Evolutionary conservation across 1,140 invertebrate genomes (phyloP), one percentile per base, ranked within the genome.

Genomic region (Eupristina koningsbergeri): DNA sequence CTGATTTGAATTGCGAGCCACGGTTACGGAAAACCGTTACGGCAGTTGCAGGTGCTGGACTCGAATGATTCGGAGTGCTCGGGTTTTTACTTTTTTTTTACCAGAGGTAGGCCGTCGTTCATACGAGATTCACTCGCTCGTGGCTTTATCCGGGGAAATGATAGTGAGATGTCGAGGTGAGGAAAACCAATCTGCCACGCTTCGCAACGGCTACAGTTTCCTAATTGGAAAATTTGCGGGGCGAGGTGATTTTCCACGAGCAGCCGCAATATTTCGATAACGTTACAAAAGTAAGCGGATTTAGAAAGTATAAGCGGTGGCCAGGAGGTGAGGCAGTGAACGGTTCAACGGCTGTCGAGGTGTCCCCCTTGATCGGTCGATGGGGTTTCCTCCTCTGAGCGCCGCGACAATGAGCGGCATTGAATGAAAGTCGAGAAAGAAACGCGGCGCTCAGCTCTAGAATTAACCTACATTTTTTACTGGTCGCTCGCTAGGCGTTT

Each of bases 261-360:
- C 45, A 1, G 22, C 73, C 39, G 13, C n/a, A n/a, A 50, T 50
- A 64, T 34, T 41, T 9, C n/a, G 63, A n/a, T 50, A 8, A 41
- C 41, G 61, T 92, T 92, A 90, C 89, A 91, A 92, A 92, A 92
- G 90, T 91, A 91, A 91, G 90, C 89, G 91, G 88, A 88, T 92
- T 92, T 92, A 92, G 92, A 92, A 92, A 92, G 92, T 92, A 90
- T 88, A 90, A 90, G 89, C 88, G 89, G n/a, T n/a, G n/a, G n/a
- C n/a, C n/a, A n/a, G n/a, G n/a, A n/a, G n/a, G n/a, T n/a, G n/a
- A n/a, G 87, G 87, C 82, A 39, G 90, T 91, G 90, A 90, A 90
- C 87, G 90, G 89, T 45, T 36, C 22, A 9, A 17, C 74, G 29
- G n/a, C n/a, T n/a, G n/a, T n/a, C 71, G 29, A 15, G 39, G n/a